These are phyloP conservation scores for Pocillopora verrucosa DNA, from an alignment of 64 coral and sea anemone species.

Conservation along the genomic window DNA sequence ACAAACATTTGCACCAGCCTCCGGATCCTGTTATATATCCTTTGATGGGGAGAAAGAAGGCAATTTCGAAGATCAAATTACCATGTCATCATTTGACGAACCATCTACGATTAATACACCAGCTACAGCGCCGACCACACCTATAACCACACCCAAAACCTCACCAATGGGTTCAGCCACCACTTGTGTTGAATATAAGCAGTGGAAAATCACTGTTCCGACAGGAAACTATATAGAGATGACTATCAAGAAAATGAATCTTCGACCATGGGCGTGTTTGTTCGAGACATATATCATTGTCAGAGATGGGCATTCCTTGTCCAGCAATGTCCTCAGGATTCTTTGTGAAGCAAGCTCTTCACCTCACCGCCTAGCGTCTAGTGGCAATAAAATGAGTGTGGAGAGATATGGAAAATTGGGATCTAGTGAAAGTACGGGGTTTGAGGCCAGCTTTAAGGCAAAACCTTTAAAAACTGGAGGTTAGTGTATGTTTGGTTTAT, in stretches of 20 bases:
- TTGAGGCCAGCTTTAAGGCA: neutral
- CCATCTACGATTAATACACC: neutral
- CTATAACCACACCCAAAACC: neutral
- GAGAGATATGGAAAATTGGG: neutral
- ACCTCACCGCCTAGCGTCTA: neutral
- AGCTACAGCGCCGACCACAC: neutral
- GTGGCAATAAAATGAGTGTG: neutral
- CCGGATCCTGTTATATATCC: neutral
- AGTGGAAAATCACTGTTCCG: neutral
- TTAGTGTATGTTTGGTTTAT: neutral
- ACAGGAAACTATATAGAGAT: constrained; percentile 2
- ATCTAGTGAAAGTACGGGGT: neutral
- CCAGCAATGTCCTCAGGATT: neutral
- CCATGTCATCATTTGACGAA: neutral
- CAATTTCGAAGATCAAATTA: neutral
- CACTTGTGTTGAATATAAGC: neutral
- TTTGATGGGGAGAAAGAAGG: neutral
- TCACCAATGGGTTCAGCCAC: neutral
- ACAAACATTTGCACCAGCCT: neutral
- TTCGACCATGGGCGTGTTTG: neutral
- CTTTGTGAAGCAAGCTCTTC: neutral
- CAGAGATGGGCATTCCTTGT: neutral
- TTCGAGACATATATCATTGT: neutral
- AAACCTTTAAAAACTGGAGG: neutral
- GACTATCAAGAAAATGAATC: neutral